A percentile compares a stretch with the other conserved stretches of the same genome.
Evolutionary conservation across 2,797 vertebrate species (phyloP).

Genomic region (Lateolabrax maculatus): DNA sequence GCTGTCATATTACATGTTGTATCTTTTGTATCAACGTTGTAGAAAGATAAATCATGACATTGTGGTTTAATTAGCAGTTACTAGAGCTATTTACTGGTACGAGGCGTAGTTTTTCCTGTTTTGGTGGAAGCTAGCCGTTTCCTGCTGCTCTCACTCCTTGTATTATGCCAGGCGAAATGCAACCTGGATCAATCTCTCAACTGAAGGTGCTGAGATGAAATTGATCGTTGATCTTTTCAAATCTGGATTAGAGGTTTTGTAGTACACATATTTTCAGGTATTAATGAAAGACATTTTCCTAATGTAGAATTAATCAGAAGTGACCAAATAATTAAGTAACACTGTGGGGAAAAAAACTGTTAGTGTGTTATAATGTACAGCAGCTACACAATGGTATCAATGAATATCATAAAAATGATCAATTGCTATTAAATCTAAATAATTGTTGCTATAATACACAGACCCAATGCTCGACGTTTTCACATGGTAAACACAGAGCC

Average conservation of each 20-base stretch:
- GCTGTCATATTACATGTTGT: background rate
- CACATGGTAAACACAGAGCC: slow-evolving; percentile 49
- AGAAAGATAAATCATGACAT: background rate
- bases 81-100: background rate
- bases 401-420: background rate
- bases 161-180: background rate
- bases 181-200: background rate
- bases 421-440: slow-evolving; percentile 1
- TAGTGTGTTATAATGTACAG: background rate
- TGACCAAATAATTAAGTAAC: background rate
- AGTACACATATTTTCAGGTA: no score
- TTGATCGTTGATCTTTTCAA: background rate
- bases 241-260: background rate
- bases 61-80: background rate
- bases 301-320: background rate
- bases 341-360: background rate
- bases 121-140: background rate
- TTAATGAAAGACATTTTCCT: no score
- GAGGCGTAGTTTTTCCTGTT: background rate
- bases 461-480: background rate
- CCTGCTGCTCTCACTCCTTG: background rate
- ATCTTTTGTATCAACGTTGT: background rate
- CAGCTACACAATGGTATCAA: background rate
- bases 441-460: background rate
- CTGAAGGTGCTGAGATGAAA: background rate